Evolutionary conservation across 2,888 invertebrate genomes (phyloP).

Genomic region (Drosophila sordidula): DNA sequence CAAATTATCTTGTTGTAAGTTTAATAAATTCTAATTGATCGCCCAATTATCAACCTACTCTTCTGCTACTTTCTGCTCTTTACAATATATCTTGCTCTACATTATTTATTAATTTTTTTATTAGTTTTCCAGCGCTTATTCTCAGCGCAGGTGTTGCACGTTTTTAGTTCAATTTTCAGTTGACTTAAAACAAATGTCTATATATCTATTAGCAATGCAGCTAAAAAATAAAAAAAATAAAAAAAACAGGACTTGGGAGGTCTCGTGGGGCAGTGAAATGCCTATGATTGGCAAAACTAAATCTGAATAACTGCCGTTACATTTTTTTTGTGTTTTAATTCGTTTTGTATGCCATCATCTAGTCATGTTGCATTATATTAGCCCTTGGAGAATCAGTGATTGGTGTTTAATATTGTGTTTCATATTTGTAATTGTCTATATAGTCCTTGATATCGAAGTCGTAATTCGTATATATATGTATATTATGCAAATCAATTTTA

Average conservation of each 20-base stretch:
- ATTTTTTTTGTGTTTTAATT: constrained; percentile 49
- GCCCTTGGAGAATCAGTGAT: constrained; percentile 81
- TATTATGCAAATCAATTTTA: constrained; percentile 61
- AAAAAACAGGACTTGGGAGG: constrained; percentile 20
- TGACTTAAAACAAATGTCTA: constrained; percentile 22
- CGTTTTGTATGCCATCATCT: constrained; percentile 76
- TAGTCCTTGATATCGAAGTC: constrained; percentile 77
- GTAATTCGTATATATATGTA: constrained; percentile 71
- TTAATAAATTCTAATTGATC: constrained; percentile 68
- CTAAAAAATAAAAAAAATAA: too few species aligned
- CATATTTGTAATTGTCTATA: constrained; percentile 81
- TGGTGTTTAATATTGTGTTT: constrained; percentile 84
- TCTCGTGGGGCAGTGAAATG: constrained; percentile 27
- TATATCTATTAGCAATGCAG: constrained; percentile 11
- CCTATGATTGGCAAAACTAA: constrained; percentile 53
- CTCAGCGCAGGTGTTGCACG: constrained; percentile 80
- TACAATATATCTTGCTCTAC: constrained; percentile 44
- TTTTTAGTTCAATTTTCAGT: constrained; percentile 76
- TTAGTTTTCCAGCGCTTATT: constrained; percentile 46
- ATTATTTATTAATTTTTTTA: constrained; percentile 30
- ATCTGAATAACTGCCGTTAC: constrained; percentile 21
- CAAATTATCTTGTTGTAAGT: constrained; percentile 74
- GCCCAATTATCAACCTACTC: constrained; percentile 73
- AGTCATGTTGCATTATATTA: constrained; percentile 78
- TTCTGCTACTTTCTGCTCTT: constrained; percentile 70